A percentile compares a stretch with the other conserved stretches of the same genome.
phyloP scores from a whole-genome alignment of 1,140 invertebrate species.

The Ectropis grisescens region DNA sequence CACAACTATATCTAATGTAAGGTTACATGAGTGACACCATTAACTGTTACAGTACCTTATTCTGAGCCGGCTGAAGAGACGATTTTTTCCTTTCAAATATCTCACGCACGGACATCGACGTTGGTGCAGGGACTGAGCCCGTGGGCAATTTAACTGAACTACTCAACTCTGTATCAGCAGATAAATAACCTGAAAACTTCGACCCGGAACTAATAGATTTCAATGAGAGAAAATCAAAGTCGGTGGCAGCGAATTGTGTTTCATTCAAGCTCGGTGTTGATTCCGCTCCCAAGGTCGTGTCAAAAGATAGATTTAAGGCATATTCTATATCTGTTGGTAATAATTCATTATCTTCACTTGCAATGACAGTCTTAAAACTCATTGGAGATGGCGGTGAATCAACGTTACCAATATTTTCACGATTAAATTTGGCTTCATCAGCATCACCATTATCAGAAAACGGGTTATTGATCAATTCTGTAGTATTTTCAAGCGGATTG shows the following conservation, averaged over 20 bases:
- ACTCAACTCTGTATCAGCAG: slow-evolving; percentile 26
- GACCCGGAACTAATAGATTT: slow-evolving; percentile 32
- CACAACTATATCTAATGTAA: no score
- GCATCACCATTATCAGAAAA: no score
- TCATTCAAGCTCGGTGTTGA: slow-evolving; percentile 11
- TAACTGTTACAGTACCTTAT: no score
- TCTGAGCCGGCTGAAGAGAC: no score
- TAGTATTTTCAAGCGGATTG: slow-evolving; percentile 34
- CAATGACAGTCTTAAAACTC: slow-evolving; percentile 23
- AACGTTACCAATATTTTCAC: slow-evolving; percentile 12
- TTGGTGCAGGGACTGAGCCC: not conserved
- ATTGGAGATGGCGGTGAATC: slow-evolving; percentile 13
- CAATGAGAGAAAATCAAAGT: slow-evolving; percentile 34
- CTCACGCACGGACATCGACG: slow-evolving; percentile 24
- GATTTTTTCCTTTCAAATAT: slow-evolving; percentile 42
- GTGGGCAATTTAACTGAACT: slow-evolving; percentile 4
- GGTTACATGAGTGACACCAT: no score
- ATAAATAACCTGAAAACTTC: slow-evolving; percentile 40
- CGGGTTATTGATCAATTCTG: slow-evolving; percentile 24
- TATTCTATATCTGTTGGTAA: slow-evolving; percentile 20
- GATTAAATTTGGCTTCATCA: no score
- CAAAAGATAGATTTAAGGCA: slow-evolving; percentile 18
- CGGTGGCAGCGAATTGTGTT: slow-evolving; percentile 7
- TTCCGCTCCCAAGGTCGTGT: slow-evolving; percentile 8
- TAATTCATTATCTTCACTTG: slow-evolving; percentile 12